Base-by-base conservation (phyloP, 2,113 vertebrate genomes). In the Actenoides hombroni region DNA sequence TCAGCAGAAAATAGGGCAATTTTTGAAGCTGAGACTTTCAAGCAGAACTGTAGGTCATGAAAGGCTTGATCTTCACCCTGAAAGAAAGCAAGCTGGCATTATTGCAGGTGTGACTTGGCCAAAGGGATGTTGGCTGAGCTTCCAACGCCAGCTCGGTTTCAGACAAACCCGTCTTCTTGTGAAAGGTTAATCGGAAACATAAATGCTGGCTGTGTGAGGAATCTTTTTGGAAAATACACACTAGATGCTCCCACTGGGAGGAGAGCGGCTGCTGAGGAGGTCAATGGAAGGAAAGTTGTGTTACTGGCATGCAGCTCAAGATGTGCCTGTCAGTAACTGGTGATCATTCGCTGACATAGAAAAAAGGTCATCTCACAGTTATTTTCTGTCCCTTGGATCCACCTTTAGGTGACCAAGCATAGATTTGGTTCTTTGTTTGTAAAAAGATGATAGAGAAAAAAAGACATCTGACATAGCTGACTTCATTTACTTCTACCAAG, bases 261-360 rank as follows among this genome's bases (percentile, higher is more conserved):
- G 51, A 63, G 35, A 68, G 48, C 0, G 1, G 59, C 10, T 9
- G 53, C 82, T 35, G 70, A 0, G 0, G 11, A 84, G n/a, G n/a
- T 73, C 61, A 74, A 31, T 35, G 91, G 73, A 67, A 95, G 46
- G 40, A 57, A 87, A 91, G 57, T 29, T 80, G 49, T 54, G 49
- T 59, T 69, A 68, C 35, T 2, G 5, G 26, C 0, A 0, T 3
- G 29, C 44, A 35, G 89, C 63, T 68, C 63, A 29, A 84, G 69
- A 65, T 11, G 19, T 16, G 24, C 53, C 48, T 0, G 0, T 48
- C 65, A 37, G 39, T 64, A 75, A 17, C 13, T 13, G 26, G 28
- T 0, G 0, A 40, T 44, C 24, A 21, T 29, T 31, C 5, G 1
- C 24, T 29, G 54, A 61, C 18, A 48, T 0, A 3, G 74, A 76